phyloP scores from a whole-genome alignment of 2,888 invertebrate species.

The Cataglyphis altisquamis region DNA sequence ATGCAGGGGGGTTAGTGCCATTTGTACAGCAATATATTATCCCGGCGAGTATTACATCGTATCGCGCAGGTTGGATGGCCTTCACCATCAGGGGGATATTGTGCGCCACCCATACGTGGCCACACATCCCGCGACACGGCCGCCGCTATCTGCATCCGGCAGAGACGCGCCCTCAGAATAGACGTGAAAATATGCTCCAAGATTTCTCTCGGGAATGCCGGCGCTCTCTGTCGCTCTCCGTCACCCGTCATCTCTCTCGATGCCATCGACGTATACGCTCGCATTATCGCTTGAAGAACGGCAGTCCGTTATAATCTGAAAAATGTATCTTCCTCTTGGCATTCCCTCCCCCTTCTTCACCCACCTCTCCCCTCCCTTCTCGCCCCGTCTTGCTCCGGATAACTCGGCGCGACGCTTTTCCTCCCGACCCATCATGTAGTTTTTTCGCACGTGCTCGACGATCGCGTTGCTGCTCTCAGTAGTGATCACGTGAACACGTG shows the following conservation, averaged over 20 bases:
- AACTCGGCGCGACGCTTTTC: slow-evolving; percentile 45
- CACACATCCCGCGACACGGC: slow-evolving; percentile 75
- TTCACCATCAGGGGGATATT: slow-evolving; percentile 84
- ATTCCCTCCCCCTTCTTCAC: neutral
- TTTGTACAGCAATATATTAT: slow-evolving; percentile 84
- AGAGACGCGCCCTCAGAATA: slow-evolving; percentile 81
- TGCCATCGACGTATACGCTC: slow-evolving; percentile 54
- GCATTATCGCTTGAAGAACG: slow-evolving; percentile 69
- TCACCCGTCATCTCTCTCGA: slow-evolving; percentile 45
- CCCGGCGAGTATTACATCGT: slow-evolving; percentile 79
- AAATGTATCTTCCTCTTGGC: slow-evolving; percentile 66
- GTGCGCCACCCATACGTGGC: slow-evolving; percentile 77
- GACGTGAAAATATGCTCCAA: slow-evolving; percentile 85
- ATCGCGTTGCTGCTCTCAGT: slow-evolving; percentile 58
- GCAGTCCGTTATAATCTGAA: slow-evolving; percentile 68
- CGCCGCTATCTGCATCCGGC: slow-evolving; percentile 86
- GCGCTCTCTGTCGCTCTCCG: slow-evolving; percentile 33
- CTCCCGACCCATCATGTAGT: slow-evolving; percentile 30
- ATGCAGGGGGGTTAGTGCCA: slow-evolving; percentile 65
- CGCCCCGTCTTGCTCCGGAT: slow-evolving; percentile 44
- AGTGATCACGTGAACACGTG: slow-evolving; percentile 64
- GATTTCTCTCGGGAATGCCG: slow-evolving; percentile 83
- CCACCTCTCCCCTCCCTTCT: neutral
- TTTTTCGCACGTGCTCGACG: slow-evolving; percentile 53
- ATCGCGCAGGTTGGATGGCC: slow-evolving; percentile 83